Evolutionary conservation across 37 sponge, comb jelly and placozoan genomes (phyloP).

Genomic region (Ianthella basta): DNA sequence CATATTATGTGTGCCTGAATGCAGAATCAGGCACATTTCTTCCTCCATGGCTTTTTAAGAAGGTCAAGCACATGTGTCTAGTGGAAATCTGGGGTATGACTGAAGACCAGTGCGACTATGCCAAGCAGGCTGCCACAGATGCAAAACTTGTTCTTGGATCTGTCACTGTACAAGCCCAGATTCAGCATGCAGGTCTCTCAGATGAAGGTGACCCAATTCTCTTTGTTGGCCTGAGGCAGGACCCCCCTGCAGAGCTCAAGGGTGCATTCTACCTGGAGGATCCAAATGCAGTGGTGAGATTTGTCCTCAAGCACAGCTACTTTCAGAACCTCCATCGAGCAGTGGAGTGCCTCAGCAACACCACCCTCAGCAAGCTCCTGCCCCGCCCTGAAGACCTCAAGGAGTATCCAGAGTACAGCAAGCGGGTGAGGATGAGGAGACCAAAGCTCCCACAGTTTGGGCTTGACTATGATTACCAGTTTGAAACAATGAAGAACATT

Average conservation of each 20-base stretch:
- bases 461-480: conserved; percentile 33
- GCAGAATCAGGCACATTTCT: not conserved
- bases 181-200: not conserved
- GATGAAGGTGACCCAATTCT: not conserved
- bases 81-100: not conserved
- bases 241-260: not conserved
- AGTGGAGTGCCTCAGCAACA: not conserved
- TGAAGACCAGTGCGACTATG: conserved; percentile 24
- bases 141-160: not conserved
- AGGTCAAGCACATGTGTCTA: not conserved
- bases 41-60: conserved; percentile 3
- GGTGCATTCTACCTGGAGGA: not conserved
- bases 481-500: not conserved
- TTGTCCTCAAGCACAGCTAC: conserved; percentile 11
- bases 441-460: not conserved
- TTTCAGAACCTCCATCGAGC: conserved; percentile 32
- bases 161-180: too few relatives aligned
- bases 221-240: not conserved
- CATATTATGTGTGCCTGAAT: not conserved
- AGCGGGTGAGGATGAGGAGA: not conserved
- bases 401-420: not conserved
- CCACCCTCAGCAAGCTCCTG: not conserved
- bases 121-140: conserved; percentile 22
- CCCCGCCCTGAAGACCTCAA: not conserved
- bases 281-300: not conserved